Conservation (phyloP, 1,140 invertebrate genomes). For the Agrypnia vestita region DNA sequence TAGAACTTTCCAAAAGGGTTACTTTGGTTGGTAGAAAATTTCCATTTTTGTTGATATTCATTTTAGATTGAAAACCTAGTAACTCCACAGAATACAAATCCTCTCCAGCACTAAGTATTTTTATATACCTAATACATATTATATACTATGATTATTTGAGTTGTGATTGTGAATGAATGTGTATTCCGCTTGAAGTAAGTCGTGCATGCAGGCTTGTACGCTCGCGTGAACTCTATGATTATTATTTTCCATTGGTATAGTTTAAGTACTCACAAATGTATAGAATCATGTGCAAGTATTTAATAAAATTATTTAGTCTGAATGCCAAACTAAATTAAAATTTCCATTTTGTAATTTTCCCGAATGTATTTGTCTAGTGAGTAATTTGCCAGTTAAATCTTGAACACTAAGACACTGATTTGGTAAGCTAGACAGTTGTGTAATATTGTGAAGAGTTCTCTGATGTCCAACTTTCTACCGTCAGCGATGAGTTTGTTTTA, state of each 20-base stretch:
- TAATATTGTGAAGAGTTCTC: too few relatives aligned
- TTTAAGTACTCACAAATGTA: constrained; percentile 3
- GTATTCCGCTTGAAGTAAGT: background rate
- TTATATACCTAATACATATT: constrained; percentile 25
- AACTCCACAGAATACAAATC: constrained; percentile 16
- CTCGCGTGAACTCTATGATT: background rate
- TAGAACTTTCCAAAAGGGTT: too few relatives aligned
- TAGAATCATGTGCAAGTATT: constrained; percentile 24
- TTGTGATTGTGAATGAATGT: background rate
- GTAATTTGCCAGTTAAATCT: constrained; percentile 13
- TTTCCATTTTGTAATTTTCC: constrained; percentile 33
- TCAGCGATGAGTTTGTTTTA: too few relatives aligned
- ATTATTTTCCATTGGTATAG: constrained; percentile 2
- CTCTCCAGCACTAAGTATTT: constrained; percentile 17
- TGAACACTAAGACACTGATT: background rate
- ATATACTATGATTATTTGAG: background rate
- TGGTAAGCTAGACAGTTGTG: background rate
- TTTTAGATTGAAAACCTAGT: background rate
- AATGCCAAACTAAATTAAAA: constrained; percentile 44
- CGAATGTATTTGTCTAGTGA: constrained; percentile 1
- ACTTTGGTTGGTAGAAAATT: too few relatives aligned
- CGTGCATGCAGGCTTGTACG: background rate
- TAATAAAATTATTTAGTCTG: constrained; percentile 28
- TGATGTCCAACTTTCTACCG: too few relatives aligned
- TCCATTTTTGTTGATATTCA: too few relatives aligned